These are phyloP conservation scores for Drosophila borborema DNA, from an alignment of 2,888 invertebrate species.

Conservation along the genomic window DNA sequence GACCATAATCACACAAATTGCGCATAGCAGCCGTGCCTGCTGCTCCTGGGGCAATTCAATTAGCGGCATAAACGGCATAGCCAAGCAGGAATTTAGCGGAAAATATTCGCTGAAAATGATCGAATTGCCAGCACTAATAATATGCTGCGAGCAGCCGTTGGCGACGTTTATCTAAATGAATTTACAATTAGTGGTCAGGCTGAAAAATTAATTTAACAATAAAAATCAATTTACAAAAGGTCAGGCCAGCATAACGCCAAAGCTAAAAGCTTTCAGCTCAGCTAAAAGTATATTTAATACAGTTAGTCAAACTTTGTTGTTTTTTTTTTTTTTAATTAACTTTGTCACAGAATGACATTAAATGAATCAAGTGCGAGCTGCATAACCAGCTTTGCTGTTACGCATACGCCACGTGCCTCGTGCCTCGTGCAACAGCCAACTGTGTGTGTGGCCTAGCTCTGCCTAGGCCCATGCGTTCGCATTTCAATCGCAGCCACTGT, in stretches of 20 bases:
- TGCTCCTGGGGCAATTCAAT: slow-evolving; percentile 58
- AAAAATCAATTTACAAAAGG: slow-evolving; percentile 28
- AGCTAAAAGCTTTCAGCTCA: slow-evolving; percentile 27
- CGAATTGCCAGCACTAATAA: slow-evolving; percentile 31
- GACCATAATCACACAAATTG: slow-evolving; percentile 34
- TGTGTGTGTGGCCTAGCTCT: slow-evolving; percentile 13
- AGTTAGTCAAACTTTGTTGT: slow-evolving; percentile 19
- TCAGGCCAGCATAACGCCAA: slow-evolving; percentile 24
- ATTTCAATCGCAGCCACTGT: slow-evolving; percentile 4
- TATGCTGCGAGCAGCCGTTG: slow-evolving; percentile 18
- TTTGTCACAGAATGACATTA: slow-evolving; percentile 11
- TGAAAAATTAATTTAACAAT: slow-evolving; percentile 23
- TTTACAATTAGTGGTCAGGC: slow-evolving; percentile 49
- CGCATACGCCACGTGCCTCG: slow-evolving; percentile 21
- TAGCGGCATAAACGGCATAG: slow-evolving; percentile 52
- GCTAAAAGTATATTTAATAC: slow-evolving; percentile 24
- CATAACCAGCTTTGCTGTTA: slow-evolving; percentile 3
- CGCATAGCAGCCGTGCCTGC: slow-evolving; percentile 6
- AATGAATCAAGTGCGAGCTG: slow-evolving; percentile 12
- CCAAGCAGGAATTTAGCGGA: slow-evolving; percentile 31
- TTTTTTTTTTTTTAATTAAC: not conserved
- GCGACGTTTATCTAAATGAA: slow-evolving; percentile 55
- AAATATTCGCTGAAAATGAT: slow-evolving; percentile 23
- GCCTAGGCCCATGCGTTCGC: slow-evolving; percentile 15
- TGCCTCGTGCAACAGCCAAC: slow-evolving; percentile 9